A percentile compares a stretch with the other conserved stretches of the same genome.
phyloP scores from a whole-genome alignment of 2,888 invertebrate genomes.

The Drosophila multiciliata region DNA sequence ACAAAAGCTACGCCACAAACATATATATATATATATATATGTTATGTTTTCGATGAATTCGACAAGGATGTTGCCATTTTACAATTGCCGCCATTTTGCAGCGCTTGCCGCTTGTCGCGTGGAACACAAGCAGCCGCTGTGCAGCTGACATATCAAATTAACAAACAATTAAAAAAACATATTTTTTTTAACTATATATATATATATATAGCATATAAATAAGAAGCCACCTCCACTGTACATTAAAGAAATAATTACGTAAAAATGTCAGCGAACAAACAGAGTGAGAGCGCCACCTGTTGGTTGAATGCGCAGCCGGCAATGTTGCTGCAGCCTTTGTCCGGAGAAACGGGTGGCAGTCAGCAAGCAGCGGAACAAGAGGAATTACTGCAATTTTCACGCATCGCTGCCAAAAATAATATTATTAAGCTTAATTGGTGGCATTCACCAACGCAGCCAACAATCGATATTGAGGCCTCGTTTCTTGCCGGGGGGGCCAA shows the following conservation, averaged over 20 bases:
- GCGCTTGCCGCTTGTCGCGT: constrained; percentile 1
- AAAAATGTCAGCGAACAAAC: constrained; percentile 37
- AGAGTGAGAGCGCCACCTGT: constrained; percentile 7
- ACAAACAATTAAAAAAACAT: neutral
- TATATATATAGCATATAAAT: neutral
- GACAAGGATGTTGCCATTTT: constrained; percentile 38
- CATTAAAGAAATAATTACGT: neutral
- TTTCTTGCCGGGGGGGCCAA: neutral
- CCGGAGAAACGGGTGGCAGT: constrained; percentile 8
- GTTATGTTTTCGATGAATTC: neutral
- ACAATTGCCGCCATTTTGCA: neutral
- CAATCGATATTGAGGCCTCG: constrained; percentile 30
- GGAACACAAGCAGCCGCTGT: constrained; percentile 16
- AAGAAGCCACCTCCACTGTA: neutral
- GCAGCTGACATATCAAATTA: constrained; percentile 54
- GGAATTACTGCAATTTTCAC: constrained; percentile 29
- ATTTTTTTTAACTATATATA: neutral
- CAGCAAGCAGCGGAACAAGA: constrained; percentile 7
- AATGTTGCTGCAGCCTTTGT: constrained; percentile 48
- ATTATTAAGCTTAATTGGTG: constrained; percentile 78
- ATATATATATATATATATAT: neutral
- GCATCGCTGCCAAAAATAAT: constrained; percentile 73
- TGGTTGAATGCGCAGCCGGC: neutral
- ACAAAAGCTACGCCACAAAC: constrained; percentile 43
- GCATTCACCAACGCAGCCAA: constrained; percentile 66